Conservation (phyloP, 2,113 vertebrate species). For the Anarrhichthys ocellatus region DNA sequence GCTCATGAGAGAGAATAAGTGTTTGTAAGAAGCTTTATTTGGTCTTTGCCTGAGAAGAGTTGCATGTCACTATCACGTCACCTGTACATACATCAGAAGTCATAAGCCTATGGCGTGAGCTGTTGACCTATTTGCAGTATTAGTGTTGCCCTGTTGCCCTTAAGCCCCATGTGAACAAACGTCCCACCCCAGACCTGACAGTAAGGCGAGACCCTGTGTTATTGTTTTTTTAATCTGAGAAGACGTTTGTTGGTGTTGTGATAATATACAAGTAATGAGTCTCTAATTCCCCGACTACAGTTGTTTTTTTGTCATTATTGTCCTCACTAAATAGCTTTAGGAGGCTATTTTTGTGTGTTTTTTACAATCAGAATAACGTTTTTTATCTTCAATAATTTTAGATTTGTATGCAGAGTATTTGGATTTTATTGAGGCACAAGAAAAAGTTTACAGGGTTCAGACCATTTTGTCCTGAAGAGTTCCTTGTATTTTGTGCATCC, state of each 20-base stretch:
- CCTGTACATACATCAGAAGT: background rate
- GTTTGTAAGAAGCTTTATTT: slow-evolving; percentile 38
- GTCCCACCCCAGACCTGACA: background rate
- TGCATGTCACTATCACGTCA: background rate
- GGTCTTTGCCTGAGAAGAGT: background rate
- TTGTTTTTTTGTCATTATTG: background rate
- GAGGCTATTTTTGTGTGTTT: background rate
- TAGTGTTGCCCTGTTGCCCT: slow-evolving; percentile 24
- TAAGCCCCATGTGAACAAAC: slow-evolving; percentile 13
- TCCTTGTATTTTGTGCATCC: slow-evolving; percentile 30
- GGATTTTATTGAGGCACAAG: background rate
- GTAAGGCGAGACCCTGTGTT: background rate
- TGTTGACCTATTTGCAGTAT: slow-evolving; percentile 33
- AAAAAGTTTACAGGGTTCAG: slow-evolving; percentile 29
- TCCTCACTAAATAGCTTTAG: background rate
- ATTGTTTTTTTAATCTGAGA: background rate
- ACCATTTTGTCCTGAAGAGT: slow-evolving; percentile 5
- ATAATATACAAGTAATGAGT: background rate
- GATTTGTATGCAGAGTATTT: slow-evolving; percentile 1
- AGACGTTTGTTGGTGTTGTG: background rate
- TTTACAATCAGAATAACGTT: background rate
- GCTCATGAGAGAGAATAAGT: background rate
- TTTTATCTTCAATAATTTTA: slow-evolving; percentile 3
- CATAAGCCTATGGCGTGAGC: background rate
- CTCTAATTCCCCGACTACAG: no score